phyloP scores from a whole-genome alignment of 2,113 vertebrate genomes.

The Noctilio leporinus region DNA sequence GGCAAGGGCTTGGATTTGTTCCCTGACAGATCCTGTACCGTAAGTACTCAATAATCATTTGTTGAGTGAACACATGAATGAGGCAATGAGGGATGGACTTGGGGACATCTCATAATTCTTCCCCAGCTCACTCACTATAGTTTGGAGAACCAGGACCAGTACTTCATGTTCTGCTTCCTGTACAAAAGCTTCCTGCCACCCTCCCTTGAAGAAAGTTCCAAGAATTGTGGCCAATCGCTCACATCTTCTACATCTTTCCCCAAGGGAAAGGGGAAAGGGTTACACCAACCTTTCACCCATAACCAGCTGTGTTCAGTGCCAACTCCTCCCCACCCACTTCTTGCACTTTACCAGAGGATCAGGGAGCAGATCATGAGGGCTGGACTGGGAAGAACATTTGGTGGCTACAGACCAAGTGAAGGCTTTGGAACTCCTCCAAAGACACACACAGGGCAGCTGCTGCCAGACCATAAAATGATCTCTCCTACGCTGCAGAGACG shows the following conservation, averaged over 20 bases:
- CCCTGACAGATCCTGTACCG: neutral
- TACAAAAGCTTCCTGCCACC: neutral
- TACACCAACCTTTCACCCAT: neutral
- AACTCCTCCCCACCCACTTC: neutral
- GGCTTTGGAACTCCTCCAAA: neutral
- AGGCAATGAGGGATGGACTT: neutral
- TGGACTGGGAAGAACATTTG: neutral
- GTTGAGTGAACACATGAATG: neutral
- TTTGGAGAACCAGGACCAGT: neutral
- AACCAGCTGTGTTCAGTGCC: neutral
- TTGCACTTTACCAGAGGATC: neutral
- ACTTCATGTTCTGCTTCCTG: neutral
- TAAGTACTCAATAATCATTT: neutral
- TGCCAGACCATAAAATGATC: neutral
- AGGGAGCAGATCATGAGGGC: neutral
- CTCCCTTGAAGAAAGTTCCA: neutral
- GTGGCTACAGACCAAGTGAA: neutral
- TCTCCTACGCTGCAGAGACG: too few relatives aligned
- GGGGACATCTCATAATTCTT: neutral
- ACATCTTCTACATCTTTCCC: constrained; percentile 1
- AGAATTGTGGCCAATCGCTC: neutral
- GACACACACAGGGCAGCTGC: neutral
- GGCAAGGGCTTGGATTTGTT: neutral
- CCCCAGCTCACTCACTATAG: neutral
- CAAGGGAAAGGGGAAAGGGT: neutral